Percentiles rank a stretch among this genome's conserved stretches.
Evolutionary conservation across 2,888 invertebrate genomes (phyloP).

Genomic region (Lepidocyrtinus sp.): DNA sequence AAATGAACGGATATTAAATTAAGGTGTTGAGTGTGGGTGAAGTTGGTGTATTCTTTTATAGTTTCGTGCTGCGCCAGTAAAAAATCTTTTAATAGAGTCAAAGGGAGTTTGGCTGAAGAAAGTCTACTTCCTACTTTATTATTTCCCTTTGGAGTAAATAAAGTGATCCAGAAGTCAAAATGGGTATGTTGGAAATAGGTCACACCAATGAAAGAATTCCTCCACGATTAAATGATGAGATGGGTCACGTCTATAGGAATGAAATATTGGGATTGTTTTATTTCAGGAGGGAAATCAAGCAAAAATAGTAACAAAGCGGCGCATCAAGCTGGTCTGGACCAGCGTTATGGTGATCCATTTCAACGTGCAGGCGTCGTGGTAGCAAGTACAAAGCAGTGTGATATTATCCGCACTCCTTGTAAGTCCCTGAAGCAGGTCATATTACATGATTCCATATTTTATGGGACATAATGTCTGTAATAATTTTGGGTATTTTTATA

Average conservation of each 20-base stretch:
- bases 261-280: too few relatives aligned
- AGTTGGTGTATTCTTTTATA: background rate
- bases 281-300: slow-evolving; percentile 69
- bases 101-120: too few relatives aligned
- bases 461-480: background rate
- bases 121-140: too few relatives aligned
- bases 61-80: background rate
- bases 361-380: slow-evolving; percentile 68
- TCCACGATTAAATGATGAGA: too few relatives aligned
- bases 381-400: slow-evolving; percentile 69
- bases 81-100: too few relatives aligned
- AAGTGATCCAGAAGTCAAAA: too few relatives aligned
- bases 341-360: slow-evolving; percentile 65
- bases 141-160: too few relatives aligned
- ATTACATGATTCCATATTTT: background rate
- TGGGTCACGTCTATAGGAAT: too few relatives aligned
- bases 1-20: background rate
- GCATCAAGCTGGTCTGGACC: slow-evolving; percentile 52
- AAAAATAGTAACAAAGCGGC: slow-evolving; percentile 64
- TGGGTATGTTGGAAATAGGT: background rate
- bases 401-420: slow-evolving; percentile 70
- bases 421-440: slow-evolving; percentile 30
- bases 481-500: background rate
- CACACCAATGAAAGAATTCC: too few relatives aligned
- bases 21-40: background rate